Evolutionary conservation across 2,888 invertebrate species (phyloP), one percentile per base, ranked within the genome.

Genomic region (Adineta ricciae): DNA sequence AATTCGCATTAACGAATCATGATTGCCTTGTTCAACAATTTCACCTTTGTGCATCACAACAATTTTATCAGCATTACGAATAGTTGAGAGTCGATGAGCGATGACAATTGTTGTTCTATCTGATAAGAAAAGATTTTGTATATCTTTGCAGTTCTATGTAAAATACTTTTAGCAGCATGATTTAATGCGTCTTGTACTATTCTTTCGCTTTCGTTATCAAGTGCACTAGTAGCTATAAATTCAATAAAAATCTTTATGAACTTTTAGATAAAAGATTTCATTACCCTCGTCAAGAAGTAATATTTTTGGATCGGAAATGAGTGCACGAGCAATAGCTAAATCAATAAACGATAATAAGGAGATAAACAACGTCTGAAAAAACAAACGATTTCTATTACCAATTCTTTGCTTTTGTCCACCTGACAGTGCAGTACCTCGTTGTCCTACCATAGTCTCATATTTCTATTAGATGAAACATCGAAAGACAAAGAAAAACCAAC

Each of bases 141-240:
- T 64, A 64, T 7, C 14, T 64, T 24, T 64, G 14, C n/a, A 56
- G 27, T 7, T 27, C 11, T 27, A 64, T 16, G 3, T 27, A 7
- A 24, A 27, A 64, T 64, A 64, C 64, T 32, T n/a, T 64, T 2
- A 32, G 64, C n/a, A 0, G 92, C 92, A 88, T 89, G 93, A 86
- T 92, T 92, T 19, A 92, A 88, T 27, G 92, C 95, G 27, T 93
- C 93, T 90, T 96, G 96, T 0, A 96, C 96, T 89, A 94, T 86
- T 73, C 82, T 56, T 89, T 95, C 95, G 87, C 94, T 94, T 87
- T 93, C 93, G 4, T 93, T 93, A 90, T 94, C 94, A 32, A 94
- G 91, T n/a, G 92, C 92, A 32, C 91, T 91, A 14, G 92, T 92
- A 1, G 92, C 92, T 52, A 4, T 2, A 4, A 50, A 19, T 19